These are phyloP conservation scores for Amphiprion clarkii DNA, from an alignment of 2,797 vertebrate species.

Conservation along the genomic window DNA sequence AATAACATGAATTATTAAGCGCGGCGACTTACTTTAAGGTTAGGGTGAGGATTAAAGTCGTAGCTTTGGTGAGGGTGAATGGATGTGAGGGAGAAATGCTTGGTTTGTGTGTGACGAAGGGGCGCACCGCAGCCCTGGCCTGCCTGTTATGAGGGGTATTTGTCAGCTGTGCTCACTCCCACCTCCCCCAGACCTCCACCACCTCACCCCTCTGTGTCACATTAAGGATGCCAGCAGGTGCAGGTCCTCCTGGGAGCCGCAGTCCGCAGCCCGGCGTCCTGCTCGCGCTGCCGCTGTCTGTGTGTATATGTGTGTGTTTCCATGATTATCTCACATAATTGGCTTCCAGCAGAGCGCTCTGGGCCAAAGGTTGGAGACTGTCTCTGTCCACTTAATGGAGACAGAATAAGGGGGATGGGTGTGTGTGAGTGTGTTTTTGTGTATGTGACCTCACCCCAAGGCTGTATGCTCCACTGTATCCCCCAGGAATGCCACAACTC, in stretches of 20 bases:
- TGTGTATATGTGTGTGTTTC: slow-evolving; percentile 52
- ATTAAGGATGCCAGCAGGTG: slow-evolving; percentile 87
- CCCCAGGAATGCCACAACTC: slow-evolving; percentile 73
- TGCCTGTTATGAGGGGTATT: slow-evolving; percentile 68
- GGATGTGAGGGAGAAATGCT: neutral
- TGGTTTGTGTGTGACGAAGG: slow-evolving; percentile 44
- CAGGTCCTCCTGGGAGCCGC: slow-evolving; percentile 62
- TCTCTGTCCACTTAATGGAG: slow-evolving; percentile 65
- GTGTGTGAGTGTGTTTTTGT: slow-evolving; percentile 49
- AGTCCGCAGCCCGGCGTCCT: slow-evolving; percentile 45
- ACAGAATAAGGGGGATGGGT: slow-evolving; percentile 37
- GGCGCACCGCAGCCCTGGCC: slow-evolving; percentile 38
- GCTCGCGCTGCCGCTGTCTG: slow-evolving; percentile 31
- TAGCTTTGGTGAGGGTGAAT: neutral
- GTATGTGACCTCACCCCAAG: slow-evolving; percentile 69
- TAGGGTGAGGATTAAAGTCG: neutral
- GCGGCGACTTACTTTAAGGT: neutral
- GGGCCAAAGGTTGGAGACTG: slow-evolving; percentile 65
- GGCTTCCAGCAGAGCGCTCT: slow-evolving; percentile 56
- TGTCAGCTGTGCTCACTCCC: slow-evolving; percentile 81
- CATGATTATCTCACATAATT: slow-evolving; percentile 79
- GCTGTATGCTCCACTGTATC: slow-evolving; percentile 69
- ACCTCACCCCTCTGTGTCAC: slow-evolving; percentile 52
- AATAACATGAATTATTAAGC: no score
- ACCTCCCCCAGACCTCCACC: no score